phyloP scores from a whole-genome alignment of 1,140 invertebrate species.

The Meloidogyne floridensis region DNA sequence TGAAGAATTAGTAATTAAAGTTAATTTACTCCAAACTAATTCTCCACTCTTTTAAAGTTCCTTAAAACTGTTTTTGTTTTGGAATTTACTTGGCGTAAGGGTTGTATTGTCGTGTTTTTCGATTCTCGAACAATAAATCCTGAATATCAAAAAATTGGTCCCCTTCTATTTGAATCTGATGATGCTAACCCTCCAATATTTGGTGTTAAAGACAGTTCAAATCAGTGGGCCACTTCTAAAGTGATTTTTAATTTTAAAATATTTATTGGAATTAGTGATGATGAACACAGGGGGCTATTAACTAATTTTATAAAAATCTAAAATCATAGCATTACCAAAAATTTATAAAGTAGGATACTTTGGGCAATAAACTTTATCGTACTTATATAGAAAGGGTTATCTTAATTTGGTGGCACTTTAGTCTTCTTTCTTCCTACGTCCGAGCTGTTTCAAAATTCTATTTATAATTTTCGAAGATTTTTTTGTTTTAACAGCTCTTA shows the following conservation, averaged over 20 bases:
- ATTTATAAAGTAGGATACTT: no score
- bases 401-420: no score
- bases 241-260: not conserved
- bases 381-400: no score
- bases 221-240: slow-evolving; percentile 21
- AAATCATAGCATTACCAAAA: no score
- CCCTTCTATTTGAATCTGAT: not conserved
- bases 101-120: slow-evolving; percentile 15
- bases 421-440: no score
- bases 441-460: no score
- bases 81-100: slow-evolving; percentile 10
- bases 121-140: slow-evolving; percentile 11
- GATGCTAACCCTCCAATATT: not conserved
- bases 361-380: no score
- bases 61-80: slow-evolving; percentile 9
- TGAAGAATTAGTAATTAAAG: not conserved
- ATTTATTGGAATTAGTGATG: not conserved
- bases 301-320: no score
- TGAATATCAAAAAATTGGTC: not conserved
- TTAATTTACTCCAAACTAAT: not conserved
- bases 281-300: no score
- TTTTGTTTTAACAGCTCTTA: no score
- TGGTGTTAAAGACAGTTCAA: not conserved
- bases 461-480: no score
- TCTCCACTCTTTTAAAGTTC: not conserved